Evolutionary conservation across 2,113 vertebrate species (phyloP).

Genomic region (Strigops habroptila): DNA sequence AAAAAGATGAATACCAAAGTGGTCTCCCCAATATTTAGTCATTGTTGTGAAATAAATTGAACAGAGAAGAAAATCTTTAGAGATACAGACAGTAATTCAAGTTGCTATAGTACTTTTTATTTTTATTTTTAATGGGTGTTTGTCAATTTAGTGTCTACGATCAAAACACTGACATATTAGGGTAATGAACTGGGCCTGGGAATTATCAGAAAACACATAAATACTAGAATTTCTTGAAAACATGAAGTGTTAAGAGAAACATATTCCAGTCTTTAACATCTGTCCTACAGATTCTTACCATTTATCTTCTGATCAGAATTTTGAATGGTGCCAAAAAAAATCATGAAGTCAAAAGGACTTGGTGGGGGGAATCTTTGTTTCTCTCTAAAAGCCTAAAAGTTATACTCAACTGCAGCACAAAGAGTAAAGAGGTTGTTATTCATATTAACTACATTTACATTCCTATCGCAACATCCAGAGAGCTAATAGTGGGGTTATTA

Average conservation of each 20-base stretch:
- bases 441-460: slow-evolving; percentile 91
- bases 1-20: slow-evolving; percentile 8
- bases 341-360: slow-evolving; percentile 77
- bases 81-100: background rate
- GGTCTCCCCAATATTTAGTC: slow-evolving; percentile 7
- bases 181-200: slow-evolving; percentile 29
- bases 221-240: slow-evolving; percentile 63
- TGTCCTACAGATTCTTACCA: slow-evolving; percentile 72
- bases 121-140: slow-evolving; percentile 41
- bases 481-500: slow-evolving; percentile 99
- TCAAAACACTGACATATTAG: slow-evolving; percentile 44
- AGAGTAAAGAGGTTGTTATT: slow-evolving; percentile 89
- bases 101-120: slow-evolving; percentile 22
- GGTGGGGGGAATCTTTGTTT: slow-evolving; percentile 80
- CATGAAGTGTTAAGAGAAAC: slow-evolving; percentile 67
- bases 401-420: slow-evolving; percentile 87
- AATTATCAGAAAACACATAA: slow-evolving; percentile 57
- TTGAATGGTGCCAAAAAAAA: slow-evolving; percentile 67
- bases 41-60: slow-evolving; percentile 14
- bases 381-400: slow-evolving; percentile 82
- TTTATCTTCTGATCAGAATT: slow-evolving; percentile 77
- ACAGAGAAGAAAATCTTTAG: background rate
- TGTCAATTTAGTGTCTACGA: slow-evolving; percentile 34
- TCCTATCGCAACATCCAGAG: slow-evolving; percentile 94
- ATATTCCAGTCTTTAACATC: slow-evolving; percentile 75